Base-by-base conservation (phyloP, 2,797 vertebrate species). In the Yasuhikotakia modesta region DNA sequence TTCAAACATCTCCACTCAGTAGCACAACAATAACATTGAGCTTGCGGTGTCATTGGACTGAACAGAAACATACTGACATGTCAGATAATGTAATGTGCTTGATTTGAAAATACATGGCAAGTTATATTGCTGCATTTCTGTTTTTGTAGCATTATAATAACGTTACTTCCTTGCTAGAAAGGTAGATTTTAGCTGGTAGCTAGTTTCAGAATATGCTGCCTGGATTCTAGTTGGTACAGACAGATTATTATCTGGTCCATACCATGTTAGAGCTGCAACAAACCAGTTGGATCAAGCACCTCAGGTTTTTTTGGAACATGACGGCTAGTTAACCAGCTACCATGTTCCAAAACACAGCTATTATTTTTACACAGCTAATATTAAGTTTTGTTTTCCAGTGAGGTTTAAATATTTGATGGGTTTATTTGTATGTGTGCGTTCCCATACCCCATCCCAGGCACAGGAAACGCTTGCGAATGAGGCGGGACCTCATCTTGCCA, bases 371-470 rank as follows among this genome's bases (percentile, higher is more conserved):
- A 6, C 35, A 8, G 35, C 35, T 39, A n/a, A n/a, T n/a, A n/a
- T n/a, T 39, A 39, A 43, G 39, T 43, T 11, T 8, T 10, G 11
- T 43, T 43, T 43, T 43, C 39, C 39, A 11, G 39, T 10, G 2
- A 43, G 39, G 39, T 43, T 39, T 39, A 8, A 8, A 39, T 10
- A 1, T 39, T 10, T 55, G 19, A 53, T 2, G 19, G 21, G 10
- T 43, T 11, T 10, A 10, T 43, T 43, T 24, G 55, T 2, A 30
- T 35, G 73, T 55, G 43, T 70, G 22, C 10, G 45, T 57, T 53
- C 0, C 61, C 96, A 92, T 93, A 99, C 98, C 98, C 97, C 97
- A 99, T 90, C 97, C 98, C 86, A 99, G 94, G 94, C 98, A 99
- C 86, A 99, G 95, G 87, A 99, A 99, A 78, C 98, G 95, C 86